These are phyloP conservation scores for Lanistes nyassanus DNA, from an alignment of 1,140 invertebrate genomes.

Conservation along the genomic window DNA sequence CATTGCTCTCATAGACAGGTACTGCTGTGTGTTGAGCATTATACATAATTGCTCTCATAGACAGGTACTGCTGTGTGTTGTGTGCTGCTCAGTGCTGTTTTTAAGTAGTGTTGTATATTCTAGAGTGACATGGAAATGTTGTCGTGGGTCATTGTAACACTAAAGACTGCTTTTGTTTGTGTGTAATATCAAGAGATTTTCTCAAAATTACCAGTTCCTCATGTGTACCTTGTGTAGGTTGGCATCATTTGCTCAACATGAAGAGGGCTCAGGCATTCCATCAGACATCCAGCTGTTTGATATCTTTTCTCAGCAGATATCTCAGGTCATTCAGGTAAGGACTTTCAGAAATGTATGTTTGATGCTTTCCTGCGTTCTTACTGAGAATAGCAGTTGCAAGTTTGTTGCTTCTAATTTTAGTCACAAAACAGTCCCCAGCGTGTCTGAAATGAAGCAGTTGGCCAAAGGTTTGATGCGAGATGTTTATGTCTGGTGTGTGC, in stretches of 20 bases:
- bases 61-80: slow-evolving; percentile 71
- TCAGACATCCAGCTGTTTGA: slow-evolving; percentile 94
- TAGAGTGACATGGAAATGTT: too few relatives aligned
- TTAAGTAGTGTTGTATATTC: too few relatives aligned
- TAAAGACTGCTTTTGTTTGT: too few relatives aligned
- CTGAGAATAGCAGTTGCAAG: too few relatives aligned
- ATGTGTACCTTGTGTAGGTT: slow-evolving; percentile 60
- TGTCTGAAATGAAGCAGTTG: too few relatives aligned
- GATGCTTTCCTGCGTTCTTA: too few relatives aligned
- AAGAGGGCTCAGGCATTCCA: slow-evolving; percentile 79
- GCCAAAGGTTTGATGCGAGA: too few relatives aligned
- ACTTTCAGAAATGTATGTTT: not conserved
- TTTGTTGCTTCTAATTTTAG: too few relatives aligned
- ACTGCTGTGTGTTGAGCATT: not conserved
- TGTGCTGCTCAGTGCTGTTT: too few relatives aligned
- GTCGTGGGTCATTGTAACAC: too few relatives aligned
- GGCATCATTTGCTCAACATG: slow-evolving; percentile 73
- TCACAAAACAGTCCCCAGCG: too few relatives aligned
- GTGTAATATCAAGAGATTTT: too few relatives aligned
- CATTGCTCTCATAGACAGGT: slow-evolving; percentile 93
- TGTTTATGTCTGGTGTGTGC: slow-evolving; percentile 31
- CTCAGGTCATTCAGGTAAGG: slow-evolving; percentile 89
- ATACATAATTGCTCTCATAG: slow-evolving; percentile 75
- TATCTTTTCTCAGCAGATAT: slow-evolving; percentile 97
- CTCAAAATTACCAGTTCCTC: slow-evolving; percentile 8